Percentiles rank a stretch among this genome's conserved stretches.
Evolutionary conservation across 2,113 vertebrate species (phyloP).

Genomic region (Poecile atricapillus): DNA sequence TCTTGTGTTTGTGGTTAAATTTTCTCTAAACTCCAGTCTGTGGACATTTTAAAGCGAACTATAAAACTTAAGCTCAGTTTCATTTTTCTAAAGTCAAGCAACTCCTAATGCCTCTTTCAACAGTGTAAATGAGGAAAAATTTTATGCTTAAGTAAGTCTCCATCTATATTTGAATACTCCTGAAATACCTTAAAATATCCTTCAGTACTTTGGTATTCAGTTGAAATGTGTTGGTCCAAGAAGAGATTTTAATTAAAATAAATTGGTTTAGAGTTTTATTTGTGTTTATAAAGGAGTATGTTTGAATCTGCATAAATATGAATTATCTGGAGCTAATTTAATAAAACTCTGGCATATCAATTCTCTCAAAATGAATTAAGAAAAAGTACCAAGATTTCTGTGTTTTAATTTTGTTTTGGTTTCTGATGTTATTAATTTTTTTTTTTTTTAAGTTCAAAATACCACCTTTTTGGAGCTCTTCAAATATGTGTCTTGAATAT

Average conservation of each 20-base stretch:
- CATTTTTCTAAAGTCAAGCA: background rate
- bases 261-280: background rate
- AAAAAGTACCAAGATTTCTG: background rate
- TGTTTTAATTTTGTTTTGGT: background rate
- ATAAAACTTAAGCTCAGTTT: background rate
- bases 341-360: background rate
- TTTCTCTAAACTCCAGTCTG: background rate
- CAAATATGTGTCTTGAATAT: background rate
- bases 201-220: background rate
- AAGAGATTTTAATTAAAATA: background rate
- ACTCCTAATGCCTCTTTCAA: background rate
- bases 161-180: background rate
- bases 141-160: background rate
- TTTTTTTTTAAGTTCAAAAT: background rate
- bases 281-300: background rate
- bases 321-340: background rate
- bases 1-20: background rate
- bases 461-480: background rate
- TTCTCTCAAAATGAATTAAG: background rate
- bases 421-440: background rate
- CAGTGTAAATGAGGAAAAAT: background rate
- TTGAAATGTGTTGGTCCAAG: background rate
- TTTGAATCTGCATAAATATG: background rate
- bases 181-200: background rate
- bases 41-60: background rate